phyloP scores from a whole-genome alignment of 2,888 invertebrate genomes.

The Gandaritis pyraliata region DNA sequence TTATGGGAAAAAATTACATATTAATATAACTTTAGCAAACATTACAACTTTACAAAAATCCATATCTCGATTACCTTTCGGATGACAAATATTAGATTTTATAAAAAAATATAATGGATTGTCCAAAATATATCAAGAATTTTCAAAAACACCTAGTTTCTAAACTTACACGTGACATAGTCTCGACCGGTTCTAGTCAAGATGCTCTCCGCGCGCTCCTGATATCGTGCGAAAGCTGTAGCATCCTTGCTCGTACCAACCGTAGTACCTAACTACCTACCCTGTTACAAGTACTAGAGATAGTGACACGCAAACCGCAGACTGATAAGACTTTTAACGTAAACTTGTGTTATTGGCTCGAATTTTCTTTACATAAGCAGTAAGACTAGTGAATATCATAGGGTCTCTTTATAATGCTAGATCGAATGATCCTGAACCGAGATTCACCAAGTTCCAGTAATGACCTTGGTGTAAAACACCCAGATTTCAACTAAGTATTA shows the following conservation, averaged over 20 bases:
- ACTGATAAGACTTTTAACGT: constrained; percentile 42
- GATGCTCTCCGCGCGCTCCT: constrained; percentile 37
- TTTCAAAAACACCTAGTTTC: constrained; percentile 12
- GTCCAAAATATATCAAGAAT: not conserved
- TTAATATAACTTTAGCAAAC: too few species aligned
- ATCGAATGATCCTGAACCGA: too few species aligned
- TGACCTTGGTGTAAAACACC: too few species aligned
- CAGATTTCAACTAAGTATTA: too few species aligned
- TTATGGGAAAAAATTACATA: too few species aligned
- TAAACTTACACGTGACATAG: constrained; percentile 48
- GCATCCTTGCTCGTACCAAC: constrained; percentile 44
- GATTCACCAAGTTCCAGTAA: too few species aligned
- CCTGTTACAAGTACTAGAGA: constrained; percentile 33
- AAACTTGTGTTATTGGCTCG: constrained; percentile 26
- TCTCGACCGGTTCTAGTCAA: constrained; percentile 53
- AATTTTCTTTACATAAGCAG: not conserved
- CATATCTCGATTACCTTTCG: too few species aligned
- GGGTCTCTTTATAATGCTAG: too few species aligned
- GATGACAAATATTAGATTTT: too few species aligned
- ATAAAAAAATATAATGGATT: too few species aligned
- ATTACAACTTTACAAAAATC: too few species aligned
- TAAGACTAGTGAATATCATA: too few species aligned
- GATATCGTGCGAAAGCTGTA: constrained; percentile 51
- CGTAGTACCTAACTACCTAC: constrained; percentile 13
- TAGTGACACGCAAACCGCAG: constrained; percentile 51